phyloP scores from a whole-genome alignment of 2,888 invertebrate genomes.

The Pammene aurita region DNA sequence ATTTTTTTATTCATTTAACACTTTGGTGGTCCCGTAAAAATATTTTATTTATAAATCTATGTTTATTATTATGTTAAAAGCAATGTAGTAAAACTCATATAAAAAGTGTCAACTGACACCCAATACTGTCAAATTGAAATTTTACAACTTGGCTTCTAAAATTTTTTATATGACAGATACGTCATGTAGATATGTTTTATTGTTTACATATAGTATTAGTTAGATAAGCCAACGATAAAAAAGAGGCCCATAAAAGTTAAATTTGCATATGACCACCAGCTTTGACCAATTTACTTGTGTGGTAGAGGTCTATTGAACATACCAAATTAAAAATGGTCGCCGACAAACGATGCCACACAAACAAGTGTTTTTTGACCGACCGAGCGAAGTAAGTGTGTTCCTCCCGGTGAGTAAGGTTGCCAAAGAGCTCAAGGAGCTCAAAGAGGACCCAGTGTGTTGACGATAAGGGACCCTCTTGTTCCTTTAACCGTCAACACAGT shows the following conservation, averaged over 20 bases:
- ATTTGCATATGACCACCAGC: constrained; percentile 37
- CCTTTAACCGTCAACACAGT: no score
- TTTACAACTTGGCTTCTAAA: constrained; percentile 20
- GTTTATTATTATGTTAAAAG: constrained; percentile 9
- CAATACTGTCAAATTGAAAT: constrained; percentile 1
- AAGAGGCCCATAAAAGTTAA: constrained; percentile 26
- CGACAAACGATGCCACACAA: neutral
- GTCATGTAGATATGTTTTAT: constrained; percentile 33
- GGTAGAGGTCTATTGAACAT: neutral
- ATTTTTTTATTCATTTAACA: no score
- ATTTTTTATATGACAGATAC: constrained; percentile 28
- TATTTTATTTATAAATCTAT: no score
- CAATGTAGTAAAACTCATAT: neutral
- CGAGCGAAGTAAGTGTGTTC: no score
- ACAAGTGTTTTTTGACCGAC: no score
- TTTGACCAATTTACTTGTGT: neutral
- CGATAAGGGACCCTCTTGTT: no score
- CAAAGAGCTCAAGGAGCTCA: no score
- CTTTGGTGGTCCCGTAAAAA: no score
- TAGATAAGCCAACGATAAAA: constrained; percentile 27
- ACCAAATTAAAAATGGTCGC: neutral
- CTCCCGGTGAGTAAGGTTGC: no score
- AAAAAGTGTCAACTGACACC: neutral
- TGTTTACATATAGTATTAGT: constrained; percentile 20
- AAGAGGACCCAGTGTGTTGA: no score